phyloP scores from a whole-genome alignment of 2,797 vertebrate species.

The Nasua narica region DNA sequence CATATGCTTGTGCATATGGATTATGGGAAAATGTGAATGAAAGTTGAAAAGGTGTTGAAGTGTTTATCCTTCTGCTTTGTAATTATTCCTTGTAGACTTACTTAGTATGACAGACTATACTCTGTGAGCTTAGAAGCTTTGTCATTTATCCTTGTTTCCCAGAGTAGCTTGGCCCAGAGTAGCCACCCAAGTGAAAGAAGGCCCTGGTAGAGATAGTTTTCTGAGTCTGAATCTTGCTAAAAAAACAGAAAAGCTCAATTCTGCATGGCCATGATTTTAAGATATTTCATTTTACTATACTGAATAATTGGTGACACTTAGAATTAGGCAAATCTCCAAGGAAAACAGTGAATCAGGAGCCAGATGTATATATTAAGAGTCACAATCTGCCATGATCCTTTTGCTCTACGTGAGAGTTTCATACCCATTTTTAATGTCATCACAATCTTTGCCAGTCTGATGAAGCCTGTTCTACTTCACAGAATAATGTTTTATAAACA shows the following conservation, averaged over 20 bases:
- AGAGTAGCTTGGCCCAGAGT: neutral
- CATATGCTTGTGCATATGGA: neutral
- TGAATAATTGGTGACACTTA: neutral
- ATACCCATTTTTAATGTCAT: neutral
- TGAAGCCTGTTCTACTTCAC: neutral
- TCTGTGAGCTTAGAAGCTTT: neutral
- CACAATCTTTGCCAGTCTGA: neutral
- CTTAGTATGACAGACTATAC: neutral
- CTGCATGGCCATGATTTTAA: neutral
- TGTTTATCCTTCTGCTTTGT: neutral
- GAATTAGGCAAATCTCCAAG: neutral
- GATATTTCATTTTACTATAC: neutral
- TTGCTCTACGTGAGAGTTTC: neutral
- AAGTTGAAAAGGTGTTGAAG: neutral
- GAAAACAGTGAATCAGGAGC: neutral
- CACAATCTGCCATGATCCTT: neutral
- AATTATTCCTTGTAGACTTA: neutral
- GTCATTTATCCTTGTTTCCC: neutral
- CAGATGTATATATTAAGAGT: neutral
- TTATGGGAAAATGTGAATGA: neutral
- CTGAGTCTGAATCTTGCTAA: neutral
- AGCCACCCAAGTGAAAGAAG: neutral
- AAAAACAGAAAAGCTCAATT: neutral
- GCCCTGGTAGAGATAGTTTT: neutral
- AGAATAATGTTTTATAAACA: neutral